Evolutionary conservation across 2,113 vertebrate species (phyloP), one percentile per base, ranked within the genome.

Genomic region (Geothlypis trichas): DNA sequence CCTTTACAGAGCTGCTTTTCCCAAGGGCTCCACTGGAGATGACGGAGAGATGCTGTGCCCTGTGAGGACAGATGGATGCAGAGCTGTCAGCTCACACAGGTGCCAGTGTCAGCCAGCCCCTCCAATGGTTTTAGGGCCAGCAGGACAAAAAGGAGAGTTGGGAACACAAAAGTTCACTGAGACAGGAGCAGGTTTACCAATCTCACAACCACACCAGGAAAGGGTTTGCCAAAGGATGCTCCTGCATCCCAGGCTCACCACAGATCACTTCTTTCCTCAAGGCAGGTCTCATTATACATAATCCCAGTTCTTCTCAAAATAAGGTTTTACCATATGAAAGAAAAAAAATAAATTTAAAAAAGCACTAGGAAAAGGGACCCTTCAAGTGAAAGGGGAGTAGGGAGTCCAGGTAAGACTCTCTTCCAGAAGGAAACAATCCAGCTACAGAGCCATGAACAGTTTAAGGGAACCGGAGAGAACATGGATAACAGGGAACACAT

Each of bases 401-500:
- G 10, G 41, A 75, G 4, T 30, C 30, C 11, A 9, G 2, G 1
- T 3, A 54, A 42, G 16, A 57, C 14, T n/a, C 37, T 30, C 11
- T 39, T 76, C 21, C 2, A 10, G 55, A 74, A 26, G 24, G 6
- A 68, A 28, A 39, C 3, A 15, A 72, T 15, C n/a, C 7, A 5
- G 44, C 17, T 16, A 10, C 0, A 1, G 46, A 75, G n/a, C 19
- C n/a, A 37, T 0, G 0, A 73, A 65, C 3, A 3, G 2, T 55
- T 81, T 16, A 21, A 62, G 19, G 7, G 0, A 4, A 55, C 28
- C 59, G 46, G 59, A 74, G 20, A 80, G 47, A 85, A 68, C 13
- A 3, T 0, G 23, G 61, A 5, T 37, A 68, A 49, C 0, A 4
- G 15, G 57, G 39, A 47, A 65, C 18, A 27, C 0, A 0, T 1